Evolutionary conservation across 2,888 invertebrate species (phyloP), one percentile per base, ranked within the genome.

Genomic region (Anagyrus pseudococci): DNA sequence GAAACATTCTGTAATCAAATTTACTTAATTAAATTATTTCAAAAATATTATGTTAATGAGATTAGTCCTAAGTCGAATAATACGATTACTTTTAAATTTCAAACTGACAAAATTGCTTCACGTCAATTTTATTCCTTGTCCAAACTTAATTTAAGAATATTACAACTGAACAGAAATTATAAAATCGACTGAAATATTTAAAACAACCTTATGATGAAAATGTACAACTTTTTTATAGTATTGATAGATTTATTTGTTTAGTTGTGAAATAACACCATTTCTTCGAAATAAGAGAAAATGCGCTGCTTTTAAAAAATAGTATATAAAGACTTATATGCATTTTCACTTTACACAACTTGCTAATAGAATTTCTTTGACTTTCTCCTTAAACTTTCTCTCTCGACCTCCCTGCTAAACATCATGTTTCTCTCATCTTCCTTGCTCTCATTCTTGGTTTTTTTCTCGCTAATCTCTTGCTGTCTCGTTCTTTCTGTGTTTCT

Each of bases 281-380:
- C 4, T 29, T 7, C 10, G 10, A 10, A 29, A 4, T 29, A 7
- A 29, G 6, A 29, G 10, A 29, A 29, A 29, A 29, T 7, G 10
- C 10, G 29, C 29, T 29, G 4, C 4, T 10, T 29, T 4, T 8
- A 6, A 41, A 41, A 41, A 41, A n/a, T 17, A 41, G 15, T 41
- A 15, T 10, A 15, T 41, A 17, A 53, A 29, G 29, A 7, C 10
- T 10, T 7, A 63, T 60, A 61, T 52, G 46, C 26, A 66, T 66
- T 68, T 66, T 64, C 53, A 62, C 59, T n/a, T 66, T n/a, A n/a
- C 26, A 33, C 29, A 53, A 7, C 13, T 62, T 48, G 19, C 57
- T 52, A 58, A 61, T 53, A 58, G 50, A 50, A 59, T 55, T 67
- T 68, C 59, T 59, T 58, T 46, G 33, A 62, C 66, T 68, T 68